Evolutionary conservation across 2,888 invertebrate genomes (phyloP).

Genomic region (Melinaea marsaeus): DNA sequence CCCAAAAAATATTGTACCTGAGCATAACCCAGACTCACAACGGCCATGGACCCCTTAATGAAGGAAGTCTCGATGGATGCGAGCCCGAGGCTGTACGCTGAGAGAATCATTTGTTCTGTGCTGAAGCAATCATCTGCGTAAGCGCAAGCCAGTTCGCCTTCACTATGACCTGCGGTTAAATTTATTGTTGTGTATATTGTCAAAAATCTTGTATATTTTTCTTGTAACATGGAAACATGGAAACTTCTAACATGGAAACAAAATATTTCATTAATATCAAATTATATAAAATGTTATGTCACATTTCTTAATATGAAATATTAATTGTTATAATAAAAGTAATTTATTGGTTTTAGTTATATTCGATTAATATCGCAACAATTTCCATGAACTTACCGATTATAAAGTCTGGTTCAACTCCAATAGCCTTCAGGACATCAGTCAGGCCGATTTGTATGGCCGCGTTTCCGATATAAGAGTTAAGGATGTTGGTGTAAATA

Average conservation of each 20-base stretch:
- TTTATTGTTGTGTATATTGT: no score
- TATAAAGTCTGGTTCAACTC: slow-evolving; percentile 68
- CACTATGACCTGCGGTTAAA: slow-evolving; percentile 86
- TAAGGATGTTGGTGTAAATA: slow-evolving; percentile 82
- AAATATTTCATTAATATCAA: no score
- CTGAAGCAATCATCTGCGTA: slow-evolving; percentile 96
- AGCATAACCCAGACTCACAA: slow-evolving; percentile 83
- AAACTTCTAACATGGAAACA: not conserved
- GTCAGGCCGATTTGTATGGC: slow-evolving; percentile 80
- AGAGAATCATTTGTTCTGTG: slow-evolving; percentile 89
- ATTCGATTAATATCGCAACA: no score
- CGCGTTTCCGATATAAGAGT: slow-evolving; percentile 86
- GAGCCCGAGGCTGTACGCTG: slow-evolving; percentile 89
- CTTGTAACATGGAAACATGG: no score
- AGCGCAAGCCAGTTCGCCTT: slow-evolving; percentile 96
- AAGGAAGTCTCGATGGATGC: slow-evolving; percentile 84
- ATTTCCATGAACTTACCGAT: slow-evolving; percentile 56
- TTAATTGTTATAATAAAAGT: not conserved
- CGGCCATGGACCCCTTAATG: slow-evolving; percentile 91
- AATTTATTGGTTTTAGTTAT: no score
- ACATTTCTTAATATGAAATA: not conserved
- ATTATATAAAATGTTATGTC: no score
- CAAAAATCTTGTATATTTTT: no score
- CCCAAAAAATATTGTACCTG: slow-evolving; percentile 51
- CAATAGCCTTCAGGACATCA: slow-evolving; percentile 71